Percentiles rank a stretch among this genome's conserved stretches.
Evolutionary conservation across 1,140 invertebrate species (phyloP).

Genomic region (Drosophila simulans): DNA sequence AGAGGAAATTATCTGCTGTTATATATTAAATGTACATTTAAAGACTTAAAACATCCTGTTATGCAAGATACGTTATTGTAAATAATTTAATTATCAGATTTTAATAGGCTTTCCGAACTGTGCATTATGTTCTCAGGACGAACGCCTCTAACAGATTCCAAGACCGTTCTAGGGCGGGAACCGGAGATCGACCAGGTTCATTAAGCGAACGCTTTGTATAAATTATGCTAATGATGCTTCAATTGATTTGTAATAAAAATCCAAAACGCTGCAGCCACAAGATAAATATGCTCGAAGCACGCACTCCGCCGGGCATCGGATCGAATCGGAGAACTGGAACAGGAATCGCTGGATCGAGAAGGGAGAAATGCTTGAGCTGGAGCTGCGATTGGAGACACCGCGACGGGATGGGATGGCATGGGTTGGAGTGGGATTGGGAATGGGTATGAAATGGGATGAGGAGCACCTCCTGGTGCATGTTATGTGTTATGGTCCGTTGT

Average conservation of each 20-base stretch:
- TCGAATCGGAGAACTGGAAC: constrained; percentile 26
- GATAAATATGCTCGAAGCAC: constrained; percentile 83
- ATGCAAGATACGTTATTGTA: not conserved
- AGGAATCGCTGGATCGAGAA: constrained; percentile 9
- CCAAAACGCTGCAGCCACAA: constrained; percentile 71
- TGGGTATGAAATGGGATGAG: not conserved
- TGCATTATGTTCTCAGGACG: not conserved
- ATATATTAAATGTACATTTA: too few species aligned
- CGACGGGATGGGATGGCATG: not conserved
- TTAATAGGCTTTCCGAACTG: not conserved
- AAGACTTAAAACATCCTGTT: too few species aligned
- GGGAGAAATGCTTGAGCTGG: not conserved
- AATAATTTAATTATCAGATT: not conserved
- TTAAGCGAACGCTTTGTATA: constrained; percentile 85
- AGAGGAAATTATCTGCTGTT: not conserved
- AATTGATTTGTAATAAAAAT: constrained; percentile 85
- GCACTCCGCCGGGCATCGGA: constrained; percentile 62
- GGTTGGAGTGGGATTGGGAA: not conserved
- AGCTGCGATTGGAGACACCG: not conserved
- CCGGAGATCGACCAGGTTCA: constrained; percentile 63
- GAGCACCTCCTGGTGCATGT: constrained; percentile 48
- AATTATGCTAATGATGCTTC: constrained; percentile 85
- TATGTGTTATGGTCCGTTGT: constrained; percentile 34
- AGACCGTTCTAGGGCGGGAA: not conserved
- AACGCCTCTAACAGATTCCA: constrained; percentile 11